These are phyloP conservation scores for Drosophila anomalipes DNA, from an alignment of 2,888 invertebrate genomes.

Conservation along the genomic window DNA sequence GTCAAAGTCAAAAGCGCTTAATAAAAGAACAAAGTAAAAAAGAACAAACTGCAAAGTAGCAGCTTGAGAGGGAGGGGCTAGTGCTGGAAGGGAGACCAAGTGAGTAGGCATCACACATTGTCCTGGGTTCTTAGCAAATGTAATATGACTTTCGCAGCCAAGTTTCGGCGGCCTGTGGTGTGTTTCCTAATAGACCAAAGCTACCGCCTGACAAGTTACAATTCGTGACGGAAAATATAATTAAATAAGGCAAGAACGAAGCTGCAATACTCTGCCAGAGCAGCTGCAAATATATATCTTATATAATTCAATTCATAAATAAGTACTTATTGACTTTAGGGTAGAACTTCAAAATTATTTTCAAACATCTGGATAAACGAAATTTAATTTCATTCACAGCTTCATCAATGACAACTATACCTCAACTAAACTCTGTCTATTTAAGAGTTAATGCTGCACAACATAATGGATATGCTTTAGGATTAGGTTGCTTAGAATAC, in stretches of 20 bases:
- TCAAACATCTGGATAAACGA: neutral
- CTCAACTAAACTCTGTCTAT: neutral
- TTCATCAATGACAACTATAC: neutral
- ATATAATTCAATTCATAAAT: neutral
- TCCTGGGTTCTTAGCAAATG: constrained; percentile 62
- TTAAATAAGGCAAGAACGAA: neutral
- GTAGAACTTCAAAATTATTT: neutral
- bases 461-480: neutral
- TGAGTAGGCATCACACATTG: constrained; percentile 33
- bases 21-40: constrained; percentile 8
- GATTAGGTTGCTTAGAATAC: constrained; percentile 23
- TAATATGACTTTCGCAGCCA: constrained; percentile 72
- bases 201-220: constrained; percentile 70
- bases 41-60: too few species aligned
- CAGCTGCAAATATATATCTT: neutral
- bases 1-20: constrained; percentile 55
- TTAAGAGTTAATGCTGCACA: neutral
- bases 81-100: neutral
- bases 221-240: constrained; percentile 47
- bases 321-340: neutral
- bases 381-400: neutral
- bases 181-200: constrained; percentile 74
- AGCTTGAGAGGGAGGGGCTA: neutral
- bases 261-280: constrained; percentile 23
- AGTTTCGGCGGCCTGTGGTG: constrained; percentile 32